phyloP scores from a whole-genome alignment of 2,888 invertebrate species.

The Gymnoscelis rufifasciata region DNA sequence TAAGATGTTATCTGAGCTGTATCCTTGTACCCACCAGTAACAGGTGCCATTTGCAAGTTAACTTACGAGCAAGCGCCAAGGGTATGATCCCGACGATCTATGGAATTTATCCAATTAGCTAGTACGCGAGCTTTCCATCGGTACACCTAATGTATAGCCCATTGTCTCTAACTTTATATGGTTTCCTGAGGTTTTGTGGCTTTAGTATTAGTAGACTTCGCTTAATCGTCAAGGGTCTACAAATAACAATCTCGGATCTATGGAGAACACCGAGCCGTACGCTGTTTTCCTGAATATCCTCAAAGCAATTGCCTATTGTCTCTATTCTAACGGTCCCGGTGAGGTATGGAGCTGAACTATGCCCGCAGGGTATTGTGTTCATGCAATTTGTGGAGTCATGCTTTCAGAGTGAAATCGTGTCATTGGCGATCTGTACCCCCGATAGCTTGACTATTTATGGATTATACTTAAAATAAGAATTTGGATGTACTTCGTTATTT shows the following conservation, averaged over 20 bases:
- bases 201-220: too few species aligned
- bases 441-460: not conserved
- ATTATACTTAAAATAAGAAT: too few species aligned
- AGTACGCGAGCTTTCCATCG: conserved; percentile 19
- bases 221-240: not conserved
- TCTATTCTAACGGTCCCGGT: conserved; percentile 14
- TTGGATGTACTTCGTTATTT: not conserved
- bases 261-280: not conserved
- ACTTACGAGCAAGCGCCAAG: conserved; percentile 1
- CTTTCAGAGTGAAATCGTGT: conserved; percentile 15
- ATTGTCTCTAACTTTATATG: conserved; percentile 34
- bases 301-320: conserved; percentile 36
- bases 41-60: conserved; percentile 9
- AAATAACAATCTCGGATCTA: not conserved
- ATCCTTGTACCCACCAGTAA: conserved; percentile 1
- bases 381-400: conserved; percentile 15
- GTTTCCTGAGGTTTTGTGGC: not conserved
- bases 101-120: conserved; percentile 19
- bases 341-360: conserved; percentile 3
- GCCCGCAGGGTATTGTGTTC: conserved; percentile 14
- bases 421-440: conserved; percentile 7
- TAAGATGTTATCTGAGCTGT: conserved; percentile 1
- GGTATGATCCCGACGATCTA: conserved; percentile 9
- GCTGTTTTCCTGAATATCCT: conserved; percentile 15
- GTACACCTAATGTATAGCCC: conserved; percentile 33